phyloP scores from a whole-genome alignment of 2,113 vertebrate genomes.

The Tragelaphus buxtoni region DNA sequence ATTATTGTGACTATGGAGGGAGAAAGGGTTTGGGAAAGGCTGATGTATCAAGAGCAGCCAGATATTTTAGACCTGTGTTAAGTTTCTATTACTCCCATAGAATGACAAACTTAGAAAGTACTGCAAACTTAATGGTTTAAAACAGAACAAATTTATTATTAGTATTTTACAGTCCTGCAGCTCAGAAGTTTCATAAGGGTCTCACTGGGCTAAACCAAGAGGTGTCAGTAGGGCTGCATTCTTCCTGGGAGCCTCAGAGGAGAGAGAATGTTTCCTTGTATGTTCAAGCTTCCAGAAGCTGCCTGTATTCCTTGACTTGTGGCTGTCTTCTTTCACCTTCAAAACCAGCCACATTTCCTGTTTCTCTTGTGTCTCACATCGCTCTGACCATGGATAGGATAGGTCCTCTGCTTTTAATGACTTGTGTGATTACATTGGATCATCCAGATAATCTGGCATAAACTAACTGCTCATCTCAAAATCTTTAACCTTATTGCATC shows the following conservation, averaged over 20 bases:
- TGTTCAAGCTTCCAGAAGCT: neutral
- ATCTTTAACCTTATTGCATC: neutral
- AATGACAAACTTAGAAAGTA: neutral
- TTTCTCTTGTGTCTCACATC: neutral
- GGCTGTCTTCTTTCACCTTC: neutral
- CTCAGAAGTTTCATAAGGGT: neutral
- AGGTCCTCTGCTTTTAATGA: neutral
- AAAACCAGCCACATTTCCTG: neutral
- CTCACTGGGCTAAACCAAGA: neutral
- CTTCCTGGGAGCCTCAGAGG: neutral
- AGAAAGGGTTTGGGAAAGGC: neutral
- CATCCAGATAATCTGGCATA: neutral
- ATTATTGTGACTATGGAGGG: neutral
- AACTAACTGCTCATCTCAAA: neutral
- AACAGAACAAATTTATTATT: neutral
- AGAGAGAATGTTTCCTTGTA: neutral
- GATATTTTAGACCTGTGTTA: neutral
- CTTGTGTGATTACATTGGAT: neutral
- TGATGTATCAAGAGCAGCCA: neutral
- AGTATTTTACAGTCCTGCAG: neutral
- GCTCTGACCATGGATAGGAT: neutral
- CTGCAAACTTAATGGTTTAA: neutral
- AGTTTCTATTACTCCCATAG: neutral
- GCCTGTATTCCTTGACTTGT: neutral
- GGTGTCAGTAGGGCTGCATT: neutral